Percentiles rank a stretch among this genome's conserved stretches.
Conservation (phyloP, 2,888 invertebrate species). For the Dicranocentrus wangi region DNA sequence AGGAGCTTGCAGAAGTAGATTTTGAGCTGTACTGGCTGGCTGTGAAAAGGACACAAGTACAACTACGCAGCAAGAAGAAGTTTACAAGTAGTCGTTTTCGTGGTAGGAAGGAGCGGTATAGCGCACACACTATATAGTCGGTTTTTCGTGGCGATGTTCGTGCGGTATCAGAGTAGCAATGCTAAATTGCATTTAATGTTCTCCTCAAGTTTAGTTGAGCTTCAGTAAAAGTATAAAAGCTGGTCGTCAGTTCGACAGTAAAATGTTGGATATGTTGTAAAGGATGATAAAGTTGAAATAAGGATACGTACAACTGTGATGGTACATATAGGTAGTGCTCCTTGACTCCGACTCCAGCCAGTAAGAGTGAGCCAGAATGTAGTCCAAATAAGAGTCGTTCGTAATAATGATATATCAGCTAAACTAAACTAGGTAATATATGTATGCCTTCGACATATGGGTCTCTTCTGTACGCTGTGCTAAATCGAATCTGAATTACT, state of each 20-base stretch:
- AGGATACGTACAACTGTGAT: background rate
- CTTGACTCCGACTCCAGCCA: constrained; percentile 28
- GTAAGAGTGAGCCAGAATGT: background rate
- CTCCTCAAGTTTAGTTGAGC: constrained; percentile 26
- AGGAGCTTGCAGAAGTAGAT: constrained; percentile 37
- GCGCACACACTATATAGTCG: constrained; percentile 1
- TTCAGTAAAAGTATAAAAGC: background rate
- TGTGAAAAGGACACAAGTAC: constrained; percentile 42
- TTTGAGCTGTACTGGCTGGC: constrained; percentile 37
- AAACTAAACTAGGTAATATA: background rate
- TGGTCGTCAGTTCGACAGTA: background rate
- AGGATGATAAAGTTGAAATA: constrained; percentile 32
- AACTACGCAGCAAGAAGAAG: constrained; percentile 50
- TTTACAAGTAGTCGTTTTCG: background rate
- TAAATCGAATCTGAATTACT: constrained; percentile 33
- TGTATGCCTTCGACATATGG: background rate
- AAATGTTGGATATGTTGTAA: constrained; percentile 4
- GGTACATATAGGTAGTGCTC: constrained; percentile 15
- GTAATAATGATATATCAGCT: constrained; percentile 6
- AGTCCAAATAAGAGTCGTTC: constrained; percentile 20
- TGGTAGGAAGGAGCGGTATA: too few species aligned
- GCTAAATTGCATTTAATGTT: constrained; percentile 53
- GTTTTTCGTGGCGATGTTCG: background rate
- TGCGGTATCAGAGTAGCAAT: constrained; percentile 16
- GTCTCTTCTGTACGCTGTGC: background rate